Base-by-base conservation (phyloP, 2,113 vertebrate genomes). In the Axis porcinus region DNA sequence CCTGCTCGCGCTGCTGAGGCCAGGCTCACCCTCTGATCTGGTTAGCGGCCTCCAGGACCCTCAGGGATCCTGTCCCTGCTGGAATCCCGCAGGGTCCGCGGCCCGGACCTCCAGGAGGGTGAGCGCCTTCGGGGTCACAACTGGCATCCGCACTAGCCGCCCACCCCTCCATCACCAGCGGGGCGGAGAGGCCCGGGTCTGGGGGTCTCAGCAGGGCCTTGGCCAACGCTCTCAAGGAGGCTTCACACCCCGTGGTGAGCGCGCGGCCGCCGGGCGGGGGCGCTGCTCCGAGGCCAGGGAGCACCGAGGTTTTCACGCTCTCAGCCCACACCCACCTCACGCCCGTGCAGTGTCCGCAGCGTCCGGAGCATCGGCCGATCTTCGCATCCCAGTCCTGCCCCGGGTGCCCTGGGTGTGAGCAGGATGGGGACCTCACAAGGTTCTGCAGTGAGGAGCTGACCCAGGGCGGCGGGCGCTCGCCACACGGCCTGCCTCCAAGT, bases 401-500 rank as follows among this genome's bases (percentile, higher is more conserved):
- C 4, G 67, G 67, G 17, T 4, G 2, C 67, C 19, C 17, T 23
- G 67, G 19, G 67, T 6, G n/a, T 23, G 67, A 19, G 67, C 19
- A 23, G 17, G 17, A 6, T 9, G 13, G 17, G 19, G n/a, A 23
- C 64, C 19, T 21, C 67, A 23, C 2, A 4, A 36, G 67, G 9
- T n/a, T 21, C 19, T 1, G 1, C 67, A 36, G 64, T 1, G 17
- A 36, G 64, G 19, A 70, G 64, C 64, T 36, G 64, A n/a, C 64
- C 17, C 64, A 6, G n/a, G n/a, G n/a, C 12, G 2, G 15, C 62
- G 7, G 15, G 30, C 2, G 4, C 33, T 8, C 62, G 0, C 62
- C 16, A 3, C 62, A 4, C 7, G 15, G 62, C 62, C 15, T 2
- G 33, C 7, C 33, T 17, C 62, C 8, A 16, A 64, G 62, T n/a